Percentiles rank a stretch among this genome's conserved stretches.
phyloP scores from a whole-genome alignment of 2,888 invertebrate genomes.

The Laothoe populi region DNA sequence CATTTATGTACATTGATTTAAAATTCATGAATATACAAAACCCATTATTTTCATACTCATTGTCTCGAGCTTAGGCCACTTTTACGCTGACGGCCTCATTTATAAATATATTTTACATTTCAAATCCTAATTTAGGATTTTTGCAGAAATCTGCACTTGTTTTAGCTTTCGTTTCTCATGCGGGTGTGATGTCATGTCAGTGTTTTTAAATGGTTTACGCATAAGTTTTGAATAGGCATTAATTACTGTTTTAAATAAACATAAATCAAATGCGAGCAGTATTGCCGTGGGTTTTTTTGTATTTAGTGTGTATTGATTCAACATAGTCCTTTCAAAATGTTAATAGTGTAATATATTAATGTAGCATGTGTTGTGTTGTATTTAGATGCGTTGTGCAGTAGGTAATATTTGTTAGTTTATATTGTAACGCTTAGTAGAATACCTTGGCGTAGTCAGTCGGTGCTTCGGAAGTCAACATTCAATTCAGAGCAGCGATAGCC shows the following conservation, averaged over 20 bases:
- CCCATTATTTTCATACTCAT: no score
- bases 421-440: not conserved
- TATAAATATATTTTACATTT: no score
- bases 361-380: no score
- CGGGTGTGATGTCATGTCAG: not conserved
- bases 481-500: no score
- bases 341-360: not conserved
- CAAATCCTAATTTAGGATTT: no score
- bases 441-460: no score
- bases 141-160: no score
- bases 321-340: not conserved
- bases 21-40: no score
- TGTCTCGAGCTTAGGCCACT: no score
- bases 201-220: not conserved
- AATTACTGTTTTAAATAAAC: not conserved
- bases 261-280: constrained; percentile 5
- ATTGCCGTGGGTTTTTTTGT: not conserved
- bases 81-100: no score
- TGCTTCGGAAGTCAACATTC: not conserved
- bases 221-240: not conserved
- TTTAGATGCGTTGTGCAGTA: constrained; percentile 8
- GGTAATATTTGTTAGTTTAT: not conserved
- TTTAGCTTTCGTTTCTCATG: no score
- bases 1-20: no score
- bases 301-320: not conserved